Conservation (phyloP, 2,888 invertebrate species). For the Nudaria mundana region DNA sequence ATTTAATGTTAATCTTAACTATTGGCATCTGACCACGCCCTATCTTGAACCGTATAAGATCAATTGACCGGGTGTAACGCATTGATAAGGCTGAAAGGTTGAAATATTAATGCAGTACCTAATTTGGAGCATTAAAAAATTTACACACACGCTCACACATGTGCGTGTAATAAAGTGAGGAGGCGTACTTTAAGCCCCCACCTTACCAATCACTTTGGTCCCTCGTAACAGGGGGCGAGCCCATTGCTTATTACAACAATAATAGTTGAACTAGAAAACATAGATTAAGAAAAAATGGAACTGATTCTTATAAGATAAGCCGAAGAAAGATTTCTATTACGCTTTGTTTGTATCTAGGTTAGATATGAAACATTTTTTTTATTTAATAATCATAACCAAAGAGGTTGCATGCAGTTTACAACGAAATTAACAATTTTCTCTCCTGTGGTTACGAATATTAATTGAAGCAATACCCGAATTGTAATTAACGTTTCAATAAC, state of each 20-base stretch:
- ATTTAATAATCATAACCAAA: background rate
- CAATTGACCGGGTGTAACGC: constrained; percentile 24
- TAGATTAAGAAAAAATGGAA: too few species aligned
- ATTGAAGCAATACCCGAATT: background rate
- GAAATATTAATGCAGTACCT: too few species aligned
- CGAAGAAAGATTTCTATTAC: background rate
- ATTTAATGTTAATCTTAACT: constrained; percentile 26
- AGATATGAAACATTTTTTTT: background rate
- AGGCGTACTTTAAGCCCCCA: too few species aligned
- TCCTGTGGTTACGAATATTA: background rate
- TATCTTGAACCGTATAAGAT: constrained; percentile 24
- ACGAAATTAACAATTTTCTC: background rate
- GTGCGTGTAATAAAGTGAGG: too few species aligned
- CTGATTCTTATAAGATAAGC: background rate
- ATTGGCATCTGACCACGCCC: constrained; percentile 35
- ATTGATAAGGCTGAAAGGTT: constrained; percentile 11
- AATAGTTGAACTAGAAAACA: too few species aligned
- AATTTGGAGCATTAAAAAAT: too few species aligned
- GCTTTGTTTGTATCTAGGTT: background rate
- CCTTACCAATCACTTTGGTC: too few species aligned
- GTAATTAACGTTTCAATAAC: background rate
- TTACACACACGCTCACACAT: too few species aligned
- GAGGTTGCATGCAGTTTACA: background rate
- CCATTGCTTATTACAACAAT: too few species aligned
- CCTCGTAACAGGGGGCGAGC: too few species aligned